Percentiles rank a stretch among this genome's conserved stretches.
These are phyloP conservation scores for Achlya flavicornis DNA, from an alignment of 2,888 invertebrate genomes.

Conservation along the genomic window DNA sequence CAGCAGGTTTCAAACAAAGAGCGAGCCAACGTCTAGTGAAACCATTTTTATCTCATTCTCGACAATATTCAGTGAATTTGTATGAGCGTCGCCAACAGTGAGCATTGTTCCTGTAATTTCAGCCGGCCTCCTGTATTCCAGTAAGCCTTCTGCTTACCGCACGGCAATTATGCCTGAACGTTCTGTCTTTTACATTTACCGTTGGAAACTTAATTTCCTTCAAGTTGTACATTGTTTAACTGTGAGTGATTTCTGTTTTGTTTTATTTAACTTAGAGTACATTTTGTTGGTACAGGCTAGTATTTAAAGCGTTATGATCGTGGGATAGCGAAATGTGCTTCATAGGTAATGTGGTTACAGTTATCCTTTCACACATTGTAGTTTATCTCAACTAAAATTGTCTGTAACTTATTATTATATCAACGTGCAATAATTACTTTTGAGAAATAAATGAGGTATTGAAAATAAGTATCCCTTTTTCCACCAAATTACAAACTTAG, in stretches of 20 bases:
- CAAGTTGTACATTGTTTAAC: conserved; percentile 45
- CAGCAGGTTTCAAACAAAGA: not conserved
- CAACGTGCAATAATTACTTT: too few relatives aligned
- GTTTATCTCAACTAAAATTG: too few relatives aligned
- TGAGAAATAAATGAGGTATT: too few relatives aligned
- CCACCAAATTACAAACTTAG: not conserved
- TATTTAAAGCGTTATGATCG: not conserved
- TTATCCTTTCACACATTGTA: not conserved
- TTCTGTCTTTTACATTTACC: conserved; percentile 47
- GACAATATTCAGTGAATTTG: conserved; percentile 38
- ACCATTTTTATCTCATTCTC: conserved; percentile 37
- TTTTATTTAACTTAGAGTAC: conserved; percentile 24
- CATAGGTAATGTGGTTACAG: not conserved
- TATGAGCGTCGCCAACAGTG: conserved; percentile 37
- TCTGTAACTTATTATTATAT: too few relatives aligned
- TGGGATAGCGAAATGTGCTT: too few relatives aligned
- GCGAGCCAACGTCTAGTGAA: conserved; percentile 4
- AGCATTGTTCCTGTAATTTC: conserved; percentile 41
- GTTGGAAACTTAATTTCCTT: conserved; percentile 51
- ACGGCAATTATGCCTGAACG: conserved; percentile 47
- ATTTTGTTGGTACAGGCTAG: not conserved
- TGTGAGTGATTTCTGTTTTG: conserved; percentile 32
- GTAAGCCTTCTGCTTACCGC: conserved; percentile 39
- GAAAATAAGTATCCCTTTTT: not conserved
- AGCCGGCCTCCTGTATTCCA: conserved; percentile 18